Percentiles rank a stretch among this genome's conserved stretches.
Evolutionary conservation across 23 tunicate genomes (phyloP).

Genomic region (Pegea sp.): DNA sequence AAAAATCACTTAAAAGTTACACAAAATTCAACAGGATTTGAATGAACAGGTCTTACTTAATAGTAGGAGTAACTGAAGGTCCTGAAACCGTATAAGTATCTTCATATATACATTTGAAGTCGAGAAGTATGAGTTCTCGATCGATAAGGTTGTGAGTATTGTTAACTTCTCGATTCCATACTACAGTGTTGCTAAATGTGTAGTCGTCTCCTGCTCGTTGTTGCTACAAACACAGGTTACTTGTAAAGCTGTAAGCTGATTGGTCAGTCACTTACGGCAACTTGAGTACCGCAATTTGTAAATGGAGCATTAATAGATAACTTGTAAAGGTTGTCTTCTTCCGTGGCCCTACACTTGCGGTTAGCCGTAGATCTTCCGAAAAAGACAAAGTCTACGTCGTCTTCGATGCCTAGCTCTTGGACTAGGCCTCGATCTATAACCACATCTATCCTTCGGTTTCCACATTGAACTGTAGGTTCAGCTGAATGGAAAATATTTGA

Average conservation of each 20-base stretch:
- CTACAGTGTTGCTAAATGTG: slow-evolving; percentile 96
- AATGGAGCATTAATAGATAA: slow-evolving; percentile 64
- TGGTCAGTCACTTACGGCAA: slow-evolving; percentile 75
- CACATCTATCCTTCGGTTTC: slow-evolving; percentile 63
- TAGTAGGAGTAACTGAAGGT: slow-evolving; percentile 39
- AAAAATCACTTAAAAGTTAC: too few relatives aligned
- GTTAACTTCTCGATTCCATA: slow-evolving; percentile 78
- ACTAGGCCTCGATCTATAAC: slow-evolving; percentile 91
- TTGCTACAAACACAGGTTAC: slow-evolving; percentile 8
- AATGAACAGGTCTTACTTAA: slow-evolving; percentile 21
- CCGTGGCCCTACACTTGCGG: slow-evolving; percentile 50
- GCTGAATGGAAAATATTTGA: too few relatives aligned
- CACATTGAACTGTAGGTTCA: slow-evolving; percentile 90
- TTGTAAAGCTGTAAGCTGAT: background rate
- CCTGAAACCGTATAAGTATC: slow-evolving; percentile 75
- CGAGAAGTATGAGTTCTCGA: slow-evolving; percentile 79
- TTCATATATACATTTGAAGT: slow-evolving; percentile 91
- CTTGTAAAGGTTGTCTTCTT: slow-evolving; percentile 40
- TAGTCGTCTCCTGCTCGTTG: slow-evolving; percentile 85
- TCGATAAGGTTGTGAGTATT: slow-evolving; percentile 60
- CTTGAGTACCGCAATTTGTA: slow-evolving; percentile 94
- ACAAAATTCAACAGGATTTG: background rate
- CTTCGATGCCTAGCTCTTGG: slow-evolving; percentile 66
- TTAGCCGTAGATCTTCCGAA: slow-evolving; percentile 69
- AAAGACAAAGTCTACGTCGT: slow-evolving; percentile 66